Percentiles rank a stretch among this genome's conserved stretches.
Conservation (phyloP, 2,888 invertebrate species). For the Iphiclides podalirius region DNA sequence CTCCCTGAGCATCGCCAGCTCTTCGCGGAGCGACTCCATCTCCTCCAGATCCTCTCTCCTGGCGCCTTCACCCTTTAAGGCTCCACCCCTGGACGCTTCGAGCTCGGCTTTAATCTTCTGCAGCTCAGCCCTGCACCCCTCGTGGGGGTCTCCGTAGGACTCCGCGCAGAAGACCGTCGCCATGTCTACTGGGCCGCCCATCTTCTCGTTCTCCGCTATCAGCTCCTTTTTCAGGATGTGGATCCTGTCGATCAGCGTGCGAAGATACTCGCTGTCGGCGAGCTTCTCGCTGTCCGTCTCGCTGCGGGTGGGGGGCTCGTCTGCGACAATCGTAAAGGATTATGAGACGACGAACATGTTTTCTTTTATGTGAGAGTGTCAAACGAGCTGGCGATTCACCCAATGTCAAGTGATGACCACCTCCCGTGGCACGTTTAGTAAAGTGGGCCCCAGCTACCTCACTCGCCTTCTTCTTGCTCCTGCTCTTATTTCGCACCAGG, state of each 20-base stretch:
- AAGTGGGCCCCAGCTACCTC: no score
- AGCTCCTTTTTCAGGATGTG: conserved; percentile 82
- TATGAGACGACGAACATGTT: no score
- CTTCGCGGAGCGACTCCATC: conserved; percentile 74
- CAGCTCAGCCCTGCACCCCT: conserved; percentile 83
- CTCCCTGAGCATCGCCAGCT: conserved; percentile 84
- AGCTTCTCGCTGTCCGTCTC: conserved; percentile 71
- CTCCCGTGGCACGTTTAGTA: no score
- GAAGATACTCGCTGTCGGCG: conserved; percentile 73
- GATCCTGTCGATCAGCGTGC: conserved; percentile 82
- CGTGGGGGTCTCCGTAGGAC: conserved; percentile 66
- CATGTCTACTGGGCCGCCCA: conserved; percentile 82
- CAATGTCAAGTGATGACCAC: no score
- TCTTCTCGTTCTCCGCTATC: conserved; percentile 79
- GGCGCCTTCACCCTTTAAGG: conserved; percentile 33
- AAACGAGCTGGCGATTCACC: no score
- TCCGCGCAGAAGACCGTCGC: conserved; percentile 72
- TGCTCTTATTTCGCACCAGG: no score
- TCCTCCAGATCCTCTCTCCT: conserved; percentile 49
- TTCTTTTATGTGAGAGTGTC: no score
- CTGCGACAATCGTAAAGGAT: conserved; percentile 30
- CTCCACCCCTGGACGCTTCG: conserved; percentile 81
- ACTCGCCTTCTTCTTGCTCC: no score
- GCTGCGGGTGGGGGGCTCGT: conserved; percentile 48
- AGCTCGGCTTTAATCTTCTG: conserved; percentile 83